These are phyloP conservation scores for Antheraea assamensis DNA, from an alignment of 2,888 invertebrate genomes.

Conservation along the genomic window DNA sequence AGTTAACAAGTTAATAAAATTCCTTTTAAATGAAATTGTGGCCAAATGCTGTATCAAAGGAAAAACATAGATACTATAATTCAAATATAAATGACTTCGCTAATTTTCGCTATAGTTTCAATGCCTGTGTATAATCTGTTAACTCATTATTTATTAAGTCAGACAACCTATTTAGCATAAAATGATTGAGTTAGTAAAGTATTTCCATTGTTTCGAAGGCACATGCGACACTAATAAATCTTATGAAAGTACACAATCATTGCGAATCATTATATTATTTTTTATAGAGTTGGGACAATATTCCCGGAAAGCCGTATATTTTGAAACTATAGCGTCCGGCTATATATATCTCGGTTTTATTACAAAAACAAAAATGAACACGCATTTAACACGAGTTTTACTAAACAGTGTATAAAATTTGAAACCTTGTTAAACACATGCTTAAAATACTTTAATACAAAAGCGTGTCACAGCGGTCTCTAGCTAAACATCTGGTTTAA, in stretches of 20 bases:
- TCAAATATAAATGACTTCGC: background rate
- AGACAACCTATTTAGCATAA: slow-evolving; percentile 51
- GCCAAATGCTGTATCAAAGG: background rate
- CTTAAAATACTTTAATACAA: no score
- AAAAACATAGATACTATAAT: background rate
- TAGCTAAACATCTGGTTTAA: no score
- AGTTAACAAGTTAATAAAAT: no score
- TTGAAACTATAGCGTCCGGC: background rate
- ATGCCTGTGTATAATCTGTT: slow-evolving; percentile 35
- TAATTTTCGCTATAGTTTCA: background rate
- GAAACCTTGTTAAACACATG: no score
- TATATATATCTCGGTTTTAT: no score
- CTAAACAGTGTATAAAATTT: no score
- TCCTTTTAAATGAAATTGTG: background rate
- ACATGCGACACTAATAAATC: slow-evolving; percentile 41
- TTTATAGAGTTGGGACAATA: background rate
- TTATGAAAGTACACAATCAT: slow-evolving; percentile 22
- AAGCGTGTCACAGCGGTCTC: no score
- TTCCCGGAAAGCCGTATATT: background rate
- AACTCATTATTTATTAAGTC: slow-evolving; percentile 45
- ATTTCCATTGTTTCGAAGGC: slow-evolving; percentile 43
- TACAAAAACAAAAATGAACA: no score
- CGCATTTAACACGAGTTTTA: no score
- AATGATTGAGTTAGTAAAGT: slow-evolving; percentile 62
- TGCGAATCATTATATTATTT: slow-evolving; percentile 17